Percentiles rank a stretch among this genome's conserved stretches.
These are phyloP conservation scores for Chinchilla lanigera DNA, from an alignment of 2,113 vertebrate species.

Conservation along the genomic window DNA sequence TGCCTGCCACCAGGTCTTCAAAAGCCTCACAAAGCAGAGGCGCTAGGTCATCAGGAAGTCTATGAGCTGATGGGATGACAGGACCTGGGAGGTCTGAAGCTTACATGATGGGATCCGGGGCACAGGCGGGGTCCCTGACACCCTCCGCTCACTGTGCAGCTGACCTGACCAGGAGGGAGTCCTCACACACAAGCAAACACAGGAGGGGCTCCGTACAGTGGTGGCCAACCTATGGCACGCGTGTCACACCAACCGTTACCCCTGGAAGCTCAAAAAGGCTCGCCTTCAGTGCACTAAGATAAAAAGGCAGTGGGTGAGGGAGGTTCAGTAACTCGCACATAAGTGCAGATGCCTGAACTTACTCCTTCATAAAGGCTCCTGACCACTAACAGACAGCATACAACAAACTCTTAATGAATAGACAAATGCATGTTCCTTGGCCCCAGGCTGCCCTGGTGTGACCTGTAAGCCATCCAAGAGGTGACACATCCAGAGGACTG, in stretches of 20 bases:
- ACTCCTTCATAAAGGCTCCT: not conserved
- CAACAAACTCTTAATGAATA: no score
- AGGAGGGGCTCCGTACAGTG: not conserved
- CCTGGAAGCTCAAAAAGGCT: not conserved
- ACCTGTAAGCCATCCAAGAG: no score
- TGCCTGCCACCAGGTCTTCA: not conserved
- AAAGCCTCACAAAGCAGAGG: not conserved
- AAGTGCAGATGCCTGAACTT: not conserved
- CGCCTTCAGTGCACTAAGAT: not conserved
- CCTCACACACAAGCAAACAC: accelerated
- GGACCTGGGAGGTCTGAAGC: not conserved
- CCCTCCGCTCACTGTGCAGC: not conserved
- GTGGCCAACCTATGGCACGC: not conserved
- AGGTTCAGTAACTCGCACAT: not conserved
- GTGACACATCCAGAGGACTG: not conserved
- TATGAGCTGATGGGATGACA: not conserved
- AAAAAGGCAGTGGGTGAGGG: not conserved
- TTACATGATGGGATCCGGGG: not conserved
- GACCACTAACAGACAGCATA: not conserved
- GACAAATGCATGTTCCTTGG: accelerated
- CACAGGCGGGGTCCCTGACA: not conserved
- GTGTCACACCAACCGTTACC: not conserved
- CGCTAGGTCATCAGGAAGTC: not conserved
- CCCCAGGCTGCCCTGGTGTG: not conserved
- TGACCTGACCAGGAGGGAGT: not conserved